A percentile compares a stretch with the other conserved stretches of the same genome.
phyloP scores from a whole-genome alignment of 2,113 vertebrate genomes.

The Sclerurus mexicanus region DNA sequence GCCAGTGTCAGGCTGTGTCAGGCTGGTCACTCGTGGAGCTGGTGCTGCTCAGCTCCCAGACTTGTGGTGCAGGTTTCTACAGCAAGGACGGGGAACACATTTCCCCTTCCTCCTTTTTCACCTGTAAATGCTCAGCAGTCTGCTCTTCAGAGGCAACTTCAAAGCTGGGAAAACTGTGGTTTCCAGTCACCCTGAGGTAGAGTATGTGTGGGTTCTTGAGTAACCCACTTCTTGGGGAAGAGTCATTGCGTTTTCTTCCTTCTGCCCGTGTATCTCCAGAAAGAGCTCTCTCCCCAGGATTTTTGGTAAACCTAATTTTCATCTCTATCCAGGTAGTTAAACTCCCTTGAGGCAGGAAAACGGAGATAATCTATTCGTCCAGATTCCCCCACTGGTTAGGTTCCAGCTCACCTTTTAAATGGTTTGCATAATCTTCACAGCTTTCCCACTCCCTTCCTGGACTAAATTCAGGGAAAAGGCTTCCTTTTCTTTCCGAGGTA shows the following conservation, averaged over 20 bases:
- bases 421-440: background rate
- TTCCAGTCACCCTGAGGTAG: rapidly evolving
- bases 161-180: background rate
- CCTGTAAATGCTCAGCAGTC: background rate
- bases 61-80: background rate
- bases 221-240: background rate
- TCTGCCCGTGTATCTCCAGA: background rate
- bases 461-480: background rate
- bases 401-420: background rate
- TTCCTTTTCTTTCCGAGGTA: background rate
- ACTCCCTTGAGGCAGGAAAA: background rate
- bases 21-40: background rate
- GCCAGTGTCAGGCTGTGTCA: background rate
- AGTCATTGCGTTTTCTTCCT: background rate
- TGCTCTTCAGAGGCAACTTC: background rate
- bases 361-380: background rate
- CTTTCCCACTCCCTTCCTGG: background rate
- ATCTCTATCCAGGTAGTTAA: background rate
- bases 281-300: background rate
- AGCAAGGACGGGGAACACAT: background rate
- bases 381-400: background rate
- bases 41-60: background rate
- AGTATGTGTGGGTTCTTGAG: background rate
- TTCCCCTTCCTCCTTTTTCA: background rate
- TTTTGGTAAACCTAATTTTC: background rate